Evolutionary conservation across 2,888 invertebrate species (phyloP).

Genomic region (Liodrosophila aerea): DNA sequence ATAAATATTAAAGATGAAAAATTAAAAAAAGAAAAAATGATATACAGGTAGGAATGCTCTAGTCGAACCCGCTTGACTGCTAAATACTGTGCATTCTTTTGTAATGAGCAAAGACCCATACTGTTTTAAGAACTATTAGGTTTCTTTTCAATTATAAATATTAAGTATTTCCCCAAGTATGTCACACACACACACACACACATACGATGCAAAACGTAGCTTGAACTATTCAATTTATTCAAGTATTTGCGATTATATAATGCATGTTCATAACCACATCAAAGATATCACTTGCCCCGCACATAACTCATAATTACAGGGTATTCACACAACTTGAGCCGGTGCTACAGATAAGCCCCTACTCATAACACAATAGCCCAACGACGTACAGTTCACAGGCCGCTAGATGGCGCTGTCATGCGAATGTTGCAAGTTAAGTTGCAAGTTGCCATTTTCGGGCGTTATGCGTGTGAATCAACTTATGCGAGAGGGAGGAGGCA

Average conservation of each 20-base stretch:
- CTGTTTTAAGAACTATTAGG: no score
- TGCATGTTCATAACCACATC: no score
- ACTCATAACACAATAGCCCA: conserved; percentile 32
- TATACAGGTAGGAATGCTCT: background rate
- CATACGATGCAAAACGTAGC: no score
- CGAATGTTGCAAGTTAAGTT: conserved; percentile 48
- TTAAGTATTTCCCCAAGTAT: no score
- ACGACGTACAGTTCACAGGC: conserved; percentile 29
- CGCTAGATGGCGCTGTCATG: conserved; percentile 50
- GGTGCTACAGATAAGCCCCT: conserved; percentile 23
- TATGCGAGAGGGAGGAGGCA: background rate
- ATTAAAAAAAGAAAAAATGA: conserved; percentile 9
- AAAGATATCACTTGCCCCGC: no score
- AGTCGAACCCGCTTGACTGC: background rate
- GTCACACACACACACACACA: no score
- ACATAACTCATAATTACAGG: background rate
- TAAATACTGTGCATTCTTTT: conserved; percentile 1
- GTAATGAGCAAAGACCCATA: no score
- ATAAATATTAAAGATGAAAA: conserved; percentile 33
- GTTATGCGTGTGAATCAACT: conserved; percentile 58
- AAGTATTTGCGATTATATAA: no score
- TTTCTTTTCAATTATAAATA: no score
- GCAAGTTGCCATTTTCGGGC: conserved; percentile 47
- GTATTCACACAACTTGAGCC: conserved; percentile 3
- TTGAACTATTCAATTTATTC: no score